Conservation (phyloP, 2,113 vertebrate genomes). For the Notiomystis cincta region DNA sequence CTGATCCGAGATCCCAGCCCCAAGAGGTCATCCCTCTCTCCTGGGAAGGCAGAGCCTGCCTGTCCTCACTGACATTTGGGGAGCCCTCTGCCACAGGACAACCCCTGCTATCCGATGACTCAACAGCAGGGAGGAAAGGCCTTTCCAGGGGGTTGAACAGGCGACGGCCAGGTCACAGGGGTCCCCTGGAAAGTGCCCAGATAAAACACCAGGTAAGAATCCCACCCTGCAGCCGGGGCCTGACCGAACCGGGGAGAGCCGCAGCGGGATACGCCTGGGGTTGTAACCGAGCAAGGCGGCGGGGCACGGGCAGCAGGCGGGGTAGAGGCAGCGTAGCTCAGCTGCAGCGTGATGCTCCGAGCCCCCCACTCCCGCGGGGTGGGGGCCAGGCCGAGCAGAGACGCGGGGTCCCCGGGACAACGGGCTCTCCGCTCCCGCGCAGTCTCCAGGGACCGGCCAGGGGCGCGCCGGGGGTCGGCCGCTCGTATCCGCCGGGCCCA, state of each 20-base stretch:
- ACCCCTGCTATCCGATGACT: background rate
- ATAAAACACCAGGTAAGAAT: background rate
- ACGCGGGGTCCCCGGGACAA: background rate
- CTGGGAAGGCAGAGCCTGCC: background rate
- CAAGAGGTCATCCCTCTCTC: background rate
- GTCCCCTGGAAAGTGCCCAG: background rate
- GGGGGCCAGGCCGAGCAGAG: background rate
- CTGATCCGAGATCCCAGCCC: no score
- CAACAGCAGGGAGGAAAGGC: background rate
- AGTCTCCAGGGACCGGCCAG: background rate
- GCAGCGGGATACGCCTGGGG: background rate
- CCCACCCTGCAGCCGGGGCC: background rate
- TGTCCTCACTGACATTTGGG: background rate
- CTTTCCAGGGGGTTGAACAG: background rate
- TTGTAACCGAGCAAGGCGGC: fast-evolving
- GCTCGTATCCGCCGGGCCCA: background rate
- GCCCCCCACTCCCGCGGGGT: fast-evolving
- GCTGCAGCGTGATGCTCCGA: background rate
- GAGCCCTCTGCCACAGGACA: background rate
- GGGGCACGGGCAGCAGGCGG: no score
- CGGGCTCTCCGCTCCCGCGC: background rate
- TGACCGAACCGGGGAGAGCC: no score
- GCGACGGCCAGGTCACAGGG: background rate
- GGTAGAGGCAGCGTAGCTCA: background rate
- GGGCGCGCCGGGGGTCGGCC: background rate